Percentiles rank a stretch among this genome's conserved stretches.
phyloP scores from a whole-genome alignment of 2,797 vertebrate genomes.

The Chromis chromis region DNA sequence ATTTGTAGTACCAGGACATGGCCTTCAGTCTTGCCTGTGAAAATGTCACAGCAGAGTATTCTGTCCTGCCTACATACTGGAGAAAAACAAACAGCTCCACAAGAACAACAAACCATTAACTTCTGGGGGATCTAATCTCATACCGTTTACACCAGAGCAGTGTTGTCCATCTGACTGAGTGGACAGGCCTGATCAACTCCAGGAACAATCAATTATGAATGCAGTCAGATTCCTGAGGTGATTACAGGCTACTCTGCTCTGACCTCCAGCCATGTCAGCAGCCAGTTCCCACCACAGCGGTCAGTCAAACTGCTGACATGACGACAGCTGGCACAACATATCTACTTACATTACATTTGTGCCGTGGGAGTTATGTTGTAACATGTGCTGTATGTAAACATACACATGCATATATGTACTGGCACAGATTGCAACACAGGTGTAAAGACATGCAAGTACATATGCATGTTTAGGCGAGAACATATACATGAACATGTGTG shows the following conservation, averaged over 20 bases:
- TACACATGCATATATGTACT: slow-evolving; percentile 3
- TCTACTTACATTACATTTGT: slow-evolving; percentile 50
- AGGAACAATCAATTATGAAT: slow-evolving; percentile 77
- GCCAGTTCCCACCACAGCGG: slow-evolving; percentile 35
- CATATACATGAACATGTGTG: slow-evolving; percentile 27
- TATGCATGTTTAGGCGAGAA: slow-evolving; percentile 1
- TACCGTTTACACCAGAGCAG: slow-evolving; percentile 61
- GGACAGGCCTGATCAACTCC: slow-evolving; percentile 70
- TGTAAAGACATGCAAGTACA: slow-evolving; percentile 10
- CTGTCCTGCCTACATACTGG: not conserved
- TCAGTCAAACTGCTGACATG: slow-evolving; percentile 51
- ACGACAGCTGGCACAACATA: slow-evolving; percentile 63
- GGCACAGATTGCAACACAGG: slow-evolving; percentile 1
- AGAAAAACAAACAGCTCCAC: slow-evolving; percentile 1
- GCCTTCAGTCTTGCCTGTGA: slow-evolving; percentile 12
- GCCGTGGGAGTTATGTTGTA: slow-evolving; percentile 28
- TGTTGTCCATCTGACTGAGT: slow-evolving; percentile 60
- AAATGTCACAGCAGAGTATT: not conserved
- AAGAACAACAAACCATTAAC: slow-evolving; percentile 6
- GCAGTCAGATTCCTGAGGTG: slow-evolving; percentile 67
- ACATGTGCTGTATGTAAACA: slow-evolving; percentile 48
- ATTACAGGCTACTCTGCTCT: slow-evolving; percentile 61
- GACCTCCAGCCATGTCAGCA: slow-evolving; percentile 65
- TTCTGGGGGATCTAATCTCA: slow-evolving; percentile 34
- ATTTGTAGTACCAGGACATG: not conserved